Evolutionary conservation across 2,888 invertebrate genomes (phyloP).

Genomic region (Drosophila parthenogenetica): DNA sequence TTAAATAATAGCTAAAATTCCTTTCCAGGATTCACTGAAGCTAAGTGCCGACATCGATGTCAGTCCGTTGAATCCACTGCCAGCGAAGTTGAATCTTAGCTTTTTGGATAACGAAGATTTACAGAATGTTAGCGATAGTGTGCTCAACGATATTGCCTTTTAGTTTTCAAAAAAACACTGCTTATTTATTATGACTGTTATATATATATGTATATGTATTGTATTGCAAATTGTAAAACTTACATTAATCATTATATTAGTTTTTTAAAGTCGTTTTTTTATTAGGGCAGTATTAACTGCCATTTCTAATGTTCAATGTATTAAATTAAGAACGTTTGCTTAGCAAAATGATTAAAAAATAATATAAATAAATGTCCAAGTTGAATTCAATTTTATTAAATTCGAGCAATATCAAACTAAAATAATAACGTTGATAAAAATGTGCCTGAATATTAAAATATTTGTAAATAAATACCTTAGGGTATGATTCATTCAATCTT

Average conservation of each 20-base stretch:
- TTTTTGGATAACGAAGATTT: slow-evolving; percentile 50
- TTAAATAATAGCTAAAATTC: not conserved
- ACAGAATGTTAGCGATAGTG: slow-evolving; percentile 75
- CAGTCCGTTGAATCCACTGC: slow-evolving; percentile 27
- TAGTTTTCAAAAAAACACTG: slow-evolving; percentile 6
- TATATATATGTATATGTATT: not conserved
- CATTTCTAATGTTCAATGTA: slow-evolving; percentile 18
- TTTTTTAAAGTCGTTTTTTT: slow-evolving; percentile 1
- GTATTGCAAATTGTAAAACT: slow-evolving; percentile 24
- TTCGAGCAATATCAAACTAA: slow-evolving; percentile 40
- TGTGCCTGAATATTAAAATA: slow-evolving; percentile 39
- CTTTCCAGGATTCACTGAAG: slow-evolving; percentile 38
- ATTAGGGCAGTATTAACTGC: slow-evolving; percentile 24
- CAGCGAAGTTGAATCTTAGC: slow-evolving; percentile 41
- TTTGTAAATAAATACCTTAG: slow-evolving; percentile 34
- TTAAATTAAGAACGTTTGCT: slow-evolving; percentile 30
- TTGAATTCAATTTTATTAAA: slow-evolving; percentile 61
- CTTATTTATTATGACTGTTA: slow-evolving; percentile 6
- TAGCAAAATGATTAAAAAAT: slow-evolving; percentile 18
- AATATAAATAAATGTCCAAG: slow-evolving; percentile 8
- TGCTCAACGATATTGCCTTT: slow-evolving; percentile 65
- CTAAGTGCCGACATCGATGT: slow-evolving; percentile 22
- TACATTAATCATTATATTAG: not conserved
- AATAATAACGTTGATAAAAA: slow-evolving; percentile 20
- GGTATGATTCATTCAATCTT: slow-evolving; percentile 21